Base-by-base conservation (phyloP, 1,140 invertebrate genomes). In the Vanessa atalanta region DNA sequence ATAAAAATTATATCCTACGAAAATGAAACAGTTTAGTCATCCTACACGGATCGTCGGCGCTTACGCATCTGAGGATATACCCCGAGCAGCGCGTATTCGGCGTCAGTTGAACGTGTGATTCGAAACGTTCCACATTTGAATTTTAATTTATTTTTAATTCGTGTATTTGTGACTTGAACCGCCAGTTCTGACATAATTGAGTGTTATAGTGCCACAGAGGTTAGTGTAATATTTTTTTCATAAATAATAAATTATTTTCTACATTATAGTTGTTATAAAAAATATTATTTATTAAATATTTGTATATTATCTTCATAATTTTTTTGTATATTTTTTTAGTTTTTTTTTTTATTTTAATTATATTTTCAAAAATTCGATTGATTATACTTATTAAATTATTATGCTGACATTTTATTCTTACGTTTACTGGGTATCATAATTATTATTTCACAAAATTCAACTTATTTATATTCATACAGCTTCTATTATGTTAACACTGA, bases 41-140 rank as follows among this genome's bases (percentile, higher is more conserved):
- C 65, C 16, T 81, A 75, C 26, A n/a, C 20, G 16, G 67, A 66
- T 53, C 65, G 26, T 53, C 26, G 76, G 63, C 78, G 81, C 75
- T 47, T 14, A 73, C 76, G 78, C 78, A 80, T 66, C 67, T 67
- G 55, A 64, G 76, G 76, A 83, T 79, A 83, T 83, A 83, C 65
- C 78, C 76, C 68, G 72, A 68, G 60, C 66, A 20, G 4, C 65
- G 47, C 65, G 31, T 48, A 55, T 48, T 48, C 68, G 65, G 31
- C 74, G 74, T 75, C 81, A 80, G 72, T 81, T 57, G 60, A 51
- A 55, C 69, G 60, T 63, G 61, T 69, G 80, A 67, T 68, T 50
- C 55, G 47, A 31, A 47, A 31, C 68, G 55, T 75, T 67, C 47
- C 63, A 71, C 73, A 73, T 73, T 73, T 65, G 65, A 66, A 67